Percentiles rank a stretch among this genome's conserved stretches.
phyloP scores from a whole-genome alignment of 1,140 invertebrate species.

The Odontomachus brunneus region DNA sequence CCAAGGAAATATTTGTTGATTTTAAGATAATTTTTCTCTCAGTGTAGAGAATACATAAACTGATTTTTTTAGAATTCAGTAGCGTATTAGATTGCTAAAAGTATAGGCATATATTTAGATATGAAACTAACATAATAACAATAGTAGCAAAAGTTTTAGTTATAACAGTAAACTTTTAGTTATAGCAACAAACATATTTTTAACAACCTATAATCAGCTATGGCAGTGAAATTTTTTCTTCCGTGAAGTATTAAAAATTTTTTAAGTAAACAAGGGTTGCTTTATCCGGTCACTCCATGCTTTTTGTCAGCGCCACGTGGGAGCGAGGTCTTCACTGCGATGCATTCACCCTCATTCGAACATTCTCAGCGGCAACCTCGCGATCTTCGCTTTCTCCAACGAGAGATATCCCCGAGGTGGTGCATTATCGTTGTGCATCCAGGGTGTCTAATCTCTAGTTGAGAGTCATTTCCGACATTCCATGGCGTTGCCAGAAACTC shows the following conservation, averaged over 20 bases:
- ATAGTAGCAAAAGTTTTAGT: too few species aligned
- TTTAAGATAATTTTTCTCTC: too few species aligned
- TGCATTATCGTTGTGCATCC: conserved; percentile 40
- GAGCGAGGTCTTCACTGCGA: not conserved
- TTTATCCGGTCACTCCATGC: not conserved
- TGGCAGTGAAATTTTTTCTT: too few species aligned
- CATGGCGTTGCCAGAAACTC: conserved; percentile 13
- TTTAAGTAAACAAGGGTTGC: conserved; percentile 1
- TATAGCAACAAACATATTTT: too few species aligned
- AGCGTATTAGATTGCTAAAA: too few species aligned
- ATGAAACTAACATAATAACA: too few species aligned
- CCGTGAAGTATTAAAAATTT: not conserved
- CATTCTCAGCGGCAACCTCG: not conserved
- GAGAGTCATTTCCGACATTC: conserved; percentile 28
- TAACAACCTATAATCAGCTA: too few species aligned
- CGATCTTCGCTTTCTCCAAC: conserved; percentile 9
- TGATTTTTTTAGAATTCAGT: not conserved
- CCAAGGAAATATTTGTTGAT: too few species aligned
- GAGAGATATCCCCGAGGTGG: conserved; percentile 19
- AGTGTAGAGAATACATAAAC: too few species aligned
- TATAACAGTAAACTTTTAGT: too few species aligned
- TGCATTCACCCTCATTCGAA: conserved; percentile 25
- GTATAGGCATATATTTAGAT: too few species aligned
- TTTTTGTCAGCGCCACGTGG: not conserved
- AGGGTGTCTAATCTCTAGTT: conserved; percentile 22